Base-by-base conservation (phyloP, 2,113 vertebrate genomes). In the Microcebus griseorufus region DNA sequence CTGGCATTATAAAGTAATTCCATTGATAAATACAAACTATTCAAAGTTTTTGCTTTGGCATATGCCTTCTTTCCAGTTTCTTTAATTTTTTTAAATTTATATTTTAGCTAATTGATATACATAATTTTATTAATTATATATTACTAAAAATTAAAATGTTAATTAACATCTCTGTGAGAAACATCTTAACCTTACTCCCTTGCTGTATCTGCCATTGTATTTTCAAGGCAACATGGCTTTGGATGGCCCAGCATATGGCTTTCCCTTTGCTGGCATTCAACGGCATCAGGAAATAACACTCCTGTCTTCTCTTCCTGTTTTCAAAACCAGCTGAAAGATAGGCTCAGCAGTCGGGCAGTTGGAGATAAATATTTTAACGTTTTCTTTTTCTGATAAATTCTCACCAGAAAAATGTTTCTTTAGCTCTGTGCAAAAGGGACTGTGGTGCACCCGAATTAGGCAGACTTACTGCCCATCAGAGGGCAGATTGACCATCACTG, bases 181-280 rank as follows among this genome's bases (percentile, higher is more conserved):
- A n/a, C 20, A 65, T 79, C 34, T 85, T 51, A 73, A 53, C 48
- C 45, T 11, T 58, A 34, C 16, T 86, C 7, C 18, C 67, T 70
- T 72, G 67, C 11, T 9, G 4, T 29, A 58, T 76, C 37, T 82
- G 27, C 75, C 25, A 39, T 64, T 32, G 32, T 78, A 53, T 78
- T 95, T 92, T 82, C 87, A 89, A 93, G 42, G 64, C 86, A 92
- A 62, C n/a, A 5, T 69, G 48, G 62, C 62, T 93, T 78, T 87
- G 87, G 55, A 79, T 11, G 73, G 25, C 20, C 42, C 7, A 53
- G 10, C 73, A 69, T 91, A 94, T 92, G 86, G 62, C n/a, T 45
- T 82, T 89, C 18, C 12, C 16, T 91, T 94, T 89, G 53, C 67
- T 88, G 67, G 67, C n/a, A 58, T 91, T 94, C 93, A 86, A 94